Evolutionary conservation across 1,140 invertebrate genomes (phyloP).

Genomic region (Leptinotarsa undecemlineata): DNA sequence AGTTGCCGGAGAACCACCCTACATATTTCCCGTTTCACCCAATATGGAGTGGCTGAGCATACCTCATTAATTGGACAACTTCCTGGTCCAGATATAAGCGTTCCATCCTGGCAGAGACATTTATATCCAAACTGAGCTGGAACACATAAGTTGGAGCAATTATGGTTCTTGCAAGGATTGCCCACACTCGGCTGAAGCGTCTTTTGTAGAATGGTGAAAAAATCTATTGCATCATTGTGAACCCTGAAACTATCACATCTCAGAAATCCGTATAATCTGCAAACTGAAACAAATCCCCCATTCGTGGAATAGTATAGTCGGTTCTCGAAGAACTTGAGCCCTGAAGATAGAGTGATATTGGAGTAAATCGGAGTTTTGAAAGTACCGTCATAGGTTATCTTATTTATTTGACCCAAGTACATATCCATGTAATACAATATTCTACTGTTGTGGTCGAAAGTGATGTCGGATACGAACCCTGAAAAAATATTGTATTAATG

Average conservation of each 20-base stretch:
- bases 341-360: conserved; percentile 56
- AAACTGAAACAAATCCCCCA: conserved; percentile 59
- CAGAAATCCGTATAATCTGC: conserved; percentile 56
- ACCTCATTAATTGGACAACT: too few relatives aligned
- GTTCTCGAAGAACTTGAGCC: conserved; percentile 65
- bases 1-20: too few relatives aligned
- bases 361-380: conserved; percentile 57
- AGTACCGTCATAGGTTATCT: conserved; percentile 67
- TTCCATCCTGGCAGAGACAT: conserved; percentile 49
- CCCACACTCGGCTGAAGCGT: conserved; percentile 58
- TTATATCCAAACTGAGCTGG: conserved; percentile 53
- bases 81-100: too few relatives aligned
- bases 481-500: conserved; percentile 32
- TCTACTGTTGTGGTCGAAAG: conserved; percentile 68
- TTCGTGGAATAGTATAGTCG: conserved; percentile 61
- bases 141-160: conserved; percentile 63
- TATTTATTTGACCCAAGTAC: conserved; percentile 63
- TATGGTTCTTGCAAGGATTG: conserved; percentile 57
- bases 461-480: conserved; percentile 67
- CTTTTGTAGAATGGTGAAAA: conserved; percentile 61
- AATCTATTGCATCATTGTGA: conserved; percentile 54
- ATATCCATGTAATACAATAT: conserved; percentile 72
- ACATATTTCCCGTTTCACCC: too few relatives aligned
- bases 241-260: conserved; percentile 36
- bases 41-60: too few relatives aligned